Evolutionary conservation across 2,113 vertebrate species (phyloP).

Genomic region (Hippotragus niger): DNA sequence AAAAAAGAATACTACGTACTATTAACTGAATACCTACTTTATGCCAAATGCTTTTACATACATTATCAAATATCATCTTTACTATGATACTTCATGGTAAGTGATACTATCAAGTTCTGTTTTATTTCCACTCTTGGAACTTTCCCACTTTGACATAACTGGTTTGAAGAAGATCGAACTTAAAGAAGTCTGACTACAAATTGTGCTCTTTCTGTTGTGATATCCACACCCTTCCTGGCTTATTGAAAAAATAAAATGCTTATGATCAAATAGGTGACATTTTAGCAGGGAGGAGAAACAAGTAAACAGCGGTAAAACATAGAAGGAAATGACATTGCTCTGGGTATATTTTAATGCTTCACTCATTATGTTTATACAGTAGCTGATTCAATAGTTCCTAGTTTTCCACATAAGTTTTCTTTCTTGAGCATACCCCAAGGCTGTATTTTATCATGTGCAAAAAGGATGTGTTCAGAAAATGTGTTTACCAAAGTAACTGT

Average conservation of each 20-base stretch:
- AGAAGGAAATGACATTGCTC: not conserved
- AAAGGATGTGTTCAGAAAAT: conserved; percentile 48
- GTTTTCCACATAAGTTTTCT: conserved; percentile 31
- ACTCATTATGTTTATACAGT: conserved; percentile 61
- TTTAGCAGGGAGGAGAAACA: not conserved
- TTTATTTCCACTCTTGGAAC: not conserved
- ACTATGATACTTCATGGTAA: not conserved
- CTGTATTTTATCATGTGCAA: conserved; percentile 55
- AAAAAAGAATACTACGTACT: not conserved
- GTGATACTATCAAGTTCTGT: not conserved
- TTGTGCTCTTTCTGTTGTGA: not conserved
- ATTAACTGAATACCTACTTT: conserved; percentile 5
- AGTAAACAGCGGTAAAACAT: not conserved
- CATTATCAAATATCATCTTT: not conserved
- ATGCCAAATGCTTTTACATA: not conserved
- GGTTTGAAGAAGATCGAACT: not conserved
- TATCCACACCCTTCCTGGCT: not conserved
- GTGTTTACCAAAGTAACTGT: conserved; percentile 50
- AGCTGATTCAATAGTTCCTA: conserved; percentile 60
- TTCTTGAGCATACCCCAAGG: conserved; percentile 51
- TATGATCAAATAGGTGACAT: not conserved
- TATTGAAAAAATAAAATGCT: not conserved
- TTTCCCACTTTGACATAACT: not conserved
- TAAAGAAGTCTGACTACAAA: not conserved
- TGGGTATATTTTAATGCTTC: conserved; percentile 21